Conservation (phyloP, 2,797 vertebrate species). For the Pagetopsis macropterus region DNA sequence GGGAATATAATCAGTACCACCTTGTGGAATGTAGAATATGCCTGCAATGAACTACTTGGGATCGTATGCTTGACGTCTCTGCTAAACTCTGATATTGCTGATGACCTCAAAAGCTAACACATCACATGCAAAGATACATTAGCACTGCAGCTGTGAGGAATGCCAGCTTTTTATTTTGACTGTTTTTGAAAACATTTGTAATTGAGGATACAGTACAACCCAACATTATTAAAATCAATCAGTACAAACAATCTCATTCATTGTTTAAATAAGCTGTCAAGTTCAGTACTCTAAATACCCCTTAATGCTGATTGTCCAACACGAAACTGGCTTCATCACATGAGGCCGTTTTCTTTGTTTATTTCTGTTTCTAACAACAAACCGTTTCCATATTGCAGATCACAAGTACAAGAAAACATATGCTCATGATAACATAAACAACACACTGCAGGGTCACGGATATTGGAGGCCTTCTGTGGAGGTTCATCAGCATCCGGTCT, state of each 20-base stretch:
- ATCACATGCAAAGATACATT: neutral
- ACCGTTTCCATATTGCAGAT: neutral
- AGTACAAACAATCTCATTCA: neutral
- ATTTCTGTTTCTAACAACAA: conserved; percentile 6
- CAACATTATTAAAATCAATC: too few relatives aligned
- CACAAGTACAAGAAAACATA: conserved; percentile 12
- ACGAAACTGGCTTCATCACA: neutral
- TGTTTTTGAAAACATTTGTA: conserved; percentile 2
- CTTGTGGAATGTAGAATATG: conserved; percentile 55
- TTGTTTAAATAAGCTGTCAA: neutral
- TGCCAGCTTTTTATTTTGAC: neutral
- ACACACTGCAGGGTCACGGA: conserved; percentile 5
- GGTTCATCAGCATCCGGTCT: conserved; percentile 5
- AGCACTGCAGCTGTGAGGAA: neutral
- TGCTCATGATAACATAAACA: conserved; percentile 15
- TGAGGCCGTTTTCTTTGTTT: conserved; percentile 1
- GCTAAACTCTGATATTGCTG: conserved; percentile 12
- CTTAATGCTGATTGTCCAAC: neutral
- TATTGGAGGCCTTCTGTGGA: conserved; percentile 3
- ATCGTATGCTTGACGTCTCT: conserved; percentile 30
- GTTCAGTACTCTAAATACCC: neutral
- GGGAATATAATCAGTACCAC: conserved; percentile 49
- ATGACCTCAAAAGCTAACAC: conserved; percentile 6
- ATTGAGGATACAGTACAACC: neutral
- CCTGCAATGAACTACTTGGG: conserved; percentile 34